phyloP scores from a whole-genome alignment of 2,113 vertebrate genomes.

The Picathartes gymnocephalus region DNA sequence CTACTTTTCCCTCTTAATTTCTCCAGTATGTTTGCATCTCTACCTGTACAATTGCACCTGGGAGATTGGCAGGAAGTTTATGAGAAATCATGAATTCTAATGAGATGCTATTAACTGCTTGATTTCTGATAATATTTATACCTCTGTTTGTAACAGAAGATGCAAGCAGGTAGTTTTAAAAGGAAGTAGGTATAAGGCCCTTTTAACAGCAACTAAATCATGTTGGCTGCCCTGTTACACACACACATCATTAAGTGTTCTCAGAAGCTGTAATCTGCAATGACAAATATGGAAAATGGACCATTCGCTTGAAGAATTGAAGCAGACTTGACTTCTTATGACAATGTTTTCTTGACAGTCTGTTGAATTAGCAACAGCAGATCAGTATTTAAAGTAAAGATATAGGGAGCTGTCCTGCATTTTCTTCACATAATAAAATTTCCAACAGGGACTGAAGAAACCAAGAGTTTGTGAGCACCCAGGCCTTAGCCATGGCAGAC shows the following conservation, averaged over 20 bases:
- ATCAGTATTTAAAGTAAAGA: not conserved
- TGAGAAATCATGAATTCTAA: not conserved
- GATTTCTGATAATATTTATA: not conserved
- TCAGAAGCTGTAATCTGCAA: not conserved
- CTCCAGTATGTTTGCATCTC: not conserved
- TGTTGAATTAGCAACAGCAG: not conserved
- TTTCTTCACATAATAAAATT: not conserved
- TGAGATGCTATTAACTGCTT: not conserved
- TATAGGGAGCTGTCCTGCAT: not conserved
- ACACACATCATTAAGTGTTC: not conserved
- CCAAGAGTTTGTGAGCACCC: not conserved
- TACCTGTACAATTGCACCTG: not conserved
- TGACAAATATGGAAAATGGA: not conserved
- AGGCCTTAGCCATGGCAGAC: not conserved
- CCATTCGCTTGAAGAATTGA: not conserved
- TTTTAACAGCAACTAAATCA: not conserved
- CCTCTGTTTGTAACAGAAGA: not conserved
- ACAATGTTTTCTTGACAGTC: not conserved
- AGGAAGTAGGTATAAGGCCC: not conserved
- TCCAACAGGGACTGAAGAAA: not conserved
- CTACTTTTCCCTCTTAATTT: not conserved
- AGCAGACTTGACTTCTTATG: not conserved
- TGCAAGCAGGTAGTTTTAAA: not conserved
- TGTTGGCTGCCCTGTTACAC: not conserved
- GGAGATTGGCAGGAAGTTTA: not conserved